Evolutionary conservation across 2,888 invertebrate species (phyloP).

Genomic region (Actias luna): DNA sequence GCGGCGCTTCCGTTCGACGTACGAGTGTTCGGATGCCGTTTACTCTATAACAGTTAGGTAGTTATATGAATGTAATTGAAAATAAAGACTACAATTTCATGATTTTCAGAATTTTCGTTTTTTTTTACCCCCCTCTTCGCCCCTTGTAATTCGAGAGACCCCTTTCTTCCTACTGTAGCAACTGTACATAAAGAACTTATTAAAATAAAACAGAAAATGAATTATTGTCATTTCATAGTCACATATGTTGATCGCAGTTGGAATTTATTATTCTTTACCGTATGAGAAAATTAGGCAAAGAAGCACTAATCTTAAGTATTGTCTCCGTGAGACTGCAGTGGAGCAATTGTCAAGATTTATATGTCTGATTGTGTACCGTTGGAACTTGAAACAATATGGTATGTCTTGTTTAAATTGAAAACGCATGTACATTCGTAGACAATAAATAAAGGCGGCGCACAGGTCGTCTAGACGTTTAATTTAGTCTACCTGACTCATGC

Average conservation of each 20-base stretch:
- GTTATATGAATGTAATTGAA: not conserved
- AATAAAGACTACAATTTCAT: not conserved
- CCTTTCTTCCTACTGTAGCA: no score
- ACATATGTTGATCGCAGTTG: not conserved
- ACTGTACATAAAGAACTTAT: no score
- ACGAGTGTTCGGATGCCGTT: not conserved
- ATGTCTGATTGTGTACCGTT: not conserved
- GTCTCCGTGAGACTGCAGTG: not conserved
- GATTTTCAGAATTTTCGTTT: no score
- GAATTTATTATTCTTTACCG: not conserved
- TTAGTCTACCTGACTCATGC: constrained; percentile 33
- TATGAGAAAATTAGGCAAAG: not conserved
- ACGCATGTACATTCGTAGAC: constrained; percentile 28
- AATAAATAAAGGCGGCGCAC: constrained; percentile 34
- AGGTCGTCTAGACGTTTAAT: constrained; percentile 36
- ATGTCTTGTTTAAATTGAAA: constrained; percentile 31
- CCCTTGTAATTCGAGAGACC: no score
- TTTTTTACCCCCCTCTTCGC: no score
- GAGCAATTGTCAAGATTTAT: constrained; percentile 5
- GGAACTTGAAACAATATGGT: constrained; percentile 15
- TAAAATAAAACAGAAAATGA: no score
- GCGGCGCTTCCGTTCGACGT: constrained; percentile 55
- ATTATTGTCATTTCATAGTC: no score
- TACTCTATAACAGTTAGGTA: no score
- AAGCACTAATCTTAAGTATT: not conserved